A percentile compares a stretch with the other conserved stretches of the same genome.
Evolutionary conservation across 1,140 invertebrate genomes (phyloP).

Genomic region (Scaptomyza pallida): DNA sequence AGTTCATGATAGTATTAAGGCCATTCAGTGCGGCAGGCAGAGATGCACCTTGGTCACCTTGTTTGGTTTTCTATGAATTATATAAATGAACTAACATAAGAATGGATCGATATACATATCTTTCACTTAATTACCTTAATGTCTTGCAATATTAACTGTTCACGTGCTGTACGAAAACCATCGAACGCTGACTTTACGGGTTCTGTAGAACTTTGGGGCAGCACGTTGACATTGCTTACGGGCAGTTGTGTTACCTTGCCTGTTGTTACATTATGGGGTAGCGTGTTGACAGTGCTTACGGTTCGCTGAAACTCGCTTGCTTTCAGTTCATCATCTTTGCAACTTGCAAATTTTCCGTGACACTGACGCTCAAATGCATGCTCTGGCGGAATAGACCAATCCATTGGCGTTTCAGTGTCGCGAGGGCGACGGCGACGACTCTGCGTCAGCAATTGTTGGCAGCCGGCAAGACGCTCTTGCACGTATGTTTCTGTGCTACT

Average conservation of each 20-base stretch:
- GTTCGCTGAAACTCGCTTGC: not conserved
- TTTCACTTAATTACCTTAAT: conserved; percentile 59
- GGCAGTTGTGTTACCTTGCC: too few species aligned
- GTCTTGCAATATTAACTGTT: conserved; percentile 66
- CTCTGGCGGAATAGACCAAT: not conserved
- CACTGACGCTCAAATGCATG: conserved; percentile 43
- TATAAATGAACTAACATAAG: not conserved
- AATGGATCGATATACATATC: too few species aligned
- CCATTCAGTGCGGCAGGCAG: not conserved
- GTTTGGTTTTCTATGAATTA: conserved; percentile 36
- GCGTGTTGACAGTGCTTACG: not conserved
- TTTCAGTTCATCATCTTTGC: conserved; percentile 31
- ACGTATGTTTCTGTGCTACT: conserved; percentile 4
- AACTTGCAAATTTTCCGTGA: conserved; percentile 57
- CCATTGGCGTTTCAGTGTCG: not conserved
- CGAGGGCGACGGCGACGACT: conserved; percentile 17
- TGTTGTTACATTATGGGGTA: too few species aligned
- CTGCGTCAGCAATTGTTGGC: conserved; percentile 24
- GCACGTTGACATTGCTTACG: not conserved
- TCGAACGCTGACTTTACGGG: not conserved
- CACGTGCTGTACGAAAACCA: conserved; percentile 70
- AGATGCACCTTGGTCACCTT: not conserved
- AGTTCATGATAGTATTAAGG: conserved; percentile 50
- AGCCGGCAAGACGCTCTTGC: conserved; percentile 24
- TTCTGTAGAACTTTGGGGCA: not conserved